Evolutionary conservation across 2,888 invertebrate genomes (phyloP), one percentile per base, ranked within the genome.

Genomic region (Hoplodrina ambigua): DNA sequence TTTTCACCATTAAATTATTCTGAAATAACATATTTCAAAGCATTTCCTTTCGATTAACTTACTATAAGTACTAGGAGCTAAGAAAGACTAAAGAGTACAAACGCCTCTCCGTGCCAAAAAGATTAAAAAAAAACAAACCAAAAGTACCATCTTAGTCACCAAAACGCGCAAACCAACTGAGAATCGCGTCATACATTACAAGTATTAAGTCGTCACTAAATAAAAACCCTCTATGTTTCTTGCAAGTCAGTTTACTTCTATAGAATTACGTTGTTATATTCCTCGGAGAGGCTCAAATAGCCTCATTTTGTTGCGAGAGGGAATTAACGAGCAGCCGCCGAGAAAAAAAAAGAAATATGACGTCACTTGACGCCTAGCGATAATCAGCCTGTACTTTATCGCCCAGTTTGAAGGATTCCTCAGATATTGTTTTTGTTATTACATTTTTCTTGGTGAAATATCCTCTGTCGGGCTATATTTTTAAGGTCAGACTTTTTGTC

Each of bases 281-380:
- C 81, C 82, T 85, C 78, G 58, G 82, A 85, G 85, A 86, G 87
- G 86, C 88, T 89, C 89, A 86, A 90, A 90, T 90, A 83, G 86
- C 88, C 87, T 87, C 87, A 89, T 89, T 90, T 87, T 85, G 88
- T 85, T 83, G 86, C 84, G 82, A 85, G 85, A 85, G 86, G 78
- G 88, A 89, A 89, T 91, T 90, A 90, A 90, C 88, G 91, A 89
- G 90, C 81, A 76, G 76, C 72, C 76, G 77, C 72, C 74, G 78
- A 81, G 80, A 85, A 87, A 88, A 89, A 91, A 90, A 89, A 88
- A 88, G 90, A 91, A 86, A 87, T 89, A 91, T 90, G 82, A 85
- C 88, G 89, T 89, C 88, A 91, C 88, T 88, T 84, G 89, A 91
- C 86, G 87, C 90, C 80, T 78, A 80, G 78, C 85, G 86, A 88